Conservation (phyloP, 2,888 invertebrate genomes). For the Abrostola triplasia region DNA sequence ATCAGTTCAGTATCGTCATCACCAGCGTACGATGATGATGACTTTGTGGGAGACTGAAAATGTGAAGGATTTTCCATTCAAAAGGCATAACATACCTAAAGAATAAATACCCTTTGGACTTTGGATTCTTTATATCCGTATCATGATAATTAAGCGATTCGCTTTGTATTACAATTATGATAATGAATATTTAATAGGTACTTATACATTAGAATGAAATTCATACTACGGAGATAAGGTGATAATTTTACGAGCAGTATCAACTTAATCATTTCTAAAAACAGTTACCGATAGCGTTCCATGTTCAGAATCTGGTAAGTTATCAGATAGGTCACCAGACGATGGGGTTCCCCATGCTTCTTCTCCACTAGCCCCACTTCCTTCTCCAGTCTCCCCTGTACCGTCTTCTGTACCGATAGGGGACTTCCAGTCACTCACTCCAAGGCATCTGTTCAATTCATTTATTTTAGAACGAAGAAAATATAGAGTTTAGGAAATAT, state of each 20-base stretch:
- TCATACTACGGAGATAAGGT: too few species aligned
- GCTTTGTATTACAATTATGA: too few species aligned
- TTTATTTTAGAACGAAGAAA: conserved; percentile 1
- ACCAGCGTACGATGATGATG: conserved; percentile 90
- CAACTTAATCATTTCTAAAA: too few species aligned
- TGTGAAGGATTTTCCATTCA: conserved; percentile 65
- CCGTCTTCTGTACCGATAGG: conserved; percentile 90
- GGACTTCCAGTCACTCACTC: conserved; percentile 89
- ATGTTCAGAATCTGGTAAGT: conserved; percentile 91
- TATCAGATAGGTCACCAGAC: conserved; percentile 94
- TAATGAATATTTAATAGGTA: too few species aligned
- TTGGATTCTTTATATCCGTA: neutral
- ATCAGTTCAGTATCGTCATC: conserved; percentile 94
- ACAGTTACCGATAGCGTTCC: conserved; percentile 89
- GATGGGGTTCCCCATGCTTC: conserved; percentile 97
- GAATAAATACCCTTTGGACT: neutral
- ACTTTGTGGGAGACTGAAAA: conserved; percentile 90
- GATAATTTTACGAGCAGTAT: too few species aligned
- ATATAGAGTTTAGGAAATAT: neutral
- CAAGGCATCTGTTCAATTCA: conserved; percentile 73
- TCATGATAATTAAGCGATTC: too few species aligned
- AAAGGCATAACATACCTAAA: conserved; percentile 52
- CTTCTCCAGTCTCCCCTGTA: conserved; percentile 90
- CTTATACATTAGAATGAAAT: too few species aligned
- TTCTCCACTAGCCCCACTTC: conserved; percentile 95